Evolutionary conservation across 2,888 invertebrate genomes (phyloP), one percentile per base, ranked within the genome.

Genomic region (Germaria angustata): DNA sequence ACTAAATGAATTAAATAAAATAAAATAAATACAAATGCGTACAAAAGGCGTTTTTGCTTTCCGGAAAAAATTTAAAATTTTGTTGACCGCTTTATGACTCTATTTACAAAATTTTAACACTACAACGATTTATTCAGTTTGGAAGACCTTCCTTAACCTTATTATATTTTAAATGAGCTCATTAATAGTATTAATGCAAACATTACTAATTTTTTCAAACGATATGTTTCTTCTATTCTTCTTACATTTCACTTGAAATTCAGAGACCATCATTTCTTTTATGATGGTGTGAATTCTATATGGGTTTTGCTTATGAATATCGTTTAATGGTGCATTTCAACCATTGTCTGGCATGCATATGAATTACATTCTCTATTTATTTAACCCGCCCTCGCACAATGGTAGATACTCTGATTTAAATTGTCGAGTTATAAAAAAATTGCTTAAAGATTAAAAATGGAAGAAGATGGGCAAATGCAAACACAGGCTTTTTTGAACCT

Each of bases 281-380:
- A 80, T 80, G 66, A 44, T 55, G 9, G 53, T 80, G 61, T 63
- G 61, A 80, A 68, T 80, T 80, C 44, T 13, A 22, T 39, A 65
- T 49, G 22, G 9, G 28, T 51, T 55, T 44, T 59, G 11, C 55
- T 61, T 61, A 53, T 76, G 22, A 32, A 28, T 11, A 20, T 17
- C 34, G 15, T 75, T 53, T 49, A 22, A 34, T 55, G 32, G 41
- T 32, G 39, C 39, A 39, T 53, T 68, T 39, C 51, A 53, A 15
- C n/a, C 22, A 68, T 53, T 41, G 36, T 24, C 17, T 17, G 53
- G 24, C 28, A 11, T 9, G 36, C 66, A 68, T 28, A 53, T 53
- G 53, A 53, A 28, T 28, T 39, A n/a, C 51, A 3, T 28, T 8
- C 39, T 5, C 11, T 32, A 59, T 17, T 28, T 13, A 17, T n/a